phyloP scores from a whole-genome alignment of 2,888 invertebrate genomes.

The Cosmia trapezina region DNA sequence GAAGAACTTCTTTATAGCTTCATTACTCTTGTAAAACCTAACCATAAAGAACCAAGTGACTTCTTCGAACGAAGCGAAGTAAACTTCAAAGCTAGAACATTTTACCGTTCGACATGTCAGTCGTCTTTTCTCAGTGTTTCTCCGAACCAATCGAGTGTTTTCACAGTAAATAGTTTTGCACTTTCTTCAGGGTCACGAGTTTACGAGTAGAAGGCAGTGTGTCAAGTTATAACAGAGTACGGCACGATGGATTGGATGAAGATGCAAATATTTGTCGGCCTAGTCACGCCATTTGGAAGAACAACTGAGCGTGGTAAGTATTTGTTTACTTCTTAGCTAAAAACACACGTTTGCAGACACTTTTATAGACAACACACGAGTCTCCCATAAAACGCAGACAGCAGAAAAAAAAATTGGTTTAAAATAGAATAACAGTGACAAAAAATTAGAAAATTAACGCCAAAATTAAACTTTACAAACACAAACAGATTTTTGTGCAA shows the following conservation, averaged over 20 bases:
- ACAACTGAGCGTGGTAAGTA: conserved; percentile 33
- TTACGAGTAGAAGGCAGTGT: conserved; percentile 39
- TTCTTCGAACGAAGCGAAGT: conserved; percentile 8
- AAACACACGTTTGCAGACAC: not conserved
- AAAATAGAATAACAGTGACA: not conserved
- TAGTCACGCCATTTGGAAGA: conserved; percentile 42
- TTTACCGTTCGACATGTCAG: conserved; percentile 33
- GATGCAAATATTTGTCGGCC: conserved; percentile 47
- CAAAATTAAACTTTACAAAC: conserved; percentile 10
- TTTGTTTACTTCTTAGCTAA: conserved; percentile 28
- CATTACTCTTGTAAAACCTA: not conserved
- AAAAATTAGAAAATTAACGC: not conserved
- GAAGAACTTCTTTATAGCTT: not conserved
- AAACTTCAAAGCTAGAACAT: conserved; percentile 10
- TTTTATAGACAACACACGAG: not conserved
- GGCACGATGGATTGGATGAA: conserved; percentile 38
- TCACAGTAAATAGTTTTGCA: conserved; percentile 39
- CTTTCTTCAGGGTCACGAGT: conserved; percentile 54
- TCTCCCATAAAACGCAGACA: too few species aligned
- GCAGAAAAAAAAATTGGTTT: too few species aligned
- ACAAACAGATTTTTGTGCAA: conserved; percentile 12
- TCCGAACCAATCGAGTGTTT: conserved; percentile 29
- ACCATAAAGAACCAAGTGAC: not conserved
- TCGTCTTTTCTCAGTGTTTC: conserved; percentile 16
- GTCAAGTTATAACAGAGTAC: conserved; percentile 40